Conservation (phyloP, 2,888 invertebrate species). For the Noctua janthe region DNA sequence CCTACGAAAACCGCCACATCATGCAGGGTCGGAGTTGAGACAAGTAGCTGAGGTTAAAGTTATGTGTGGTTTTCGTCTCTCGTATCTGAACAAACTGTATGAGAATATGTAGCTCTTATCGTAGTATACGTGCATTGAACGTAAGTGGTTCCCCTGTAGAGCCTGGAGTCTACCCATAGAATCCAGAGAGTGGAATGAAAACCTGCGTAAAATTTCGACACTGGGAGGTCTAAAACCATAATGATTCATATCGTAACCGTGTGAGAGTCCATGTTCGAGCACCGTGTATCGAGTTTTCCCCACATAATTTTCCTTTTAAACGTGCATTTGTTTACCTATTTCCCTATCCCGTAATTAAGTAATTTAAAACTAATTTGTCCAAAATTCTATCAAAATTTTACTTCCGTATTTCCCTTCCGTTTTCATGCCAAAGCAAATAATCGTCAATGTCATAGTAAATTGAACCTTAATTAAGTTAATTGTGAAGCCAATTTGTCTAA, state of each 20-base stretch:
- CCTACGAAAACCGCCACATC: not conserved
- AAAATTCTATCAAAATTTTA: slow-evolving; percentile 5
- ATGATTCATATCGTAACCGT: not conserved
- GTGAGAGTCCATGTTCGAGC: not conserved
- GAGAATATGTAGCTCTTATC: not conserved
- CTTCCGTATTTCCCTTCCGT: slow-evolving; percentile 18
- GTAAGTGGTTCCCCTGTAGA: not conserved
- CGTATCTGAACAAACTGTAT: not conserved
- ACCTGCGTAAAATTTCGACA: too few relatives aligned
- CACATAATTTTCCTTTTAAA: not conserved
- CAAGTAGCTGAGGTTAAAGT: not conserved
- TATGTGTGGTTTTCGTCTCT: not conserved
- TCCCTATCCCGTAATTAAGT: not conserved
- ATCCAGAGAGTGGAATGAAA: too few relatives aligned
- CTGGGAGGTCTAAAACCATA: not conserved
- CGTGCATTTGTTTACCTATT: not conserved
- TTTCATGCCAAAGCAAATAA: slow-evolving; percentile 11
- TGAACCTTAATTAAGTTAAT: slow-evolving; percentile 40
- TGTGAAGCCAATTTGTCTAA: slow-evolving; percentile 30
- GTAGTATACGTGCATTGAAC: not conserved
- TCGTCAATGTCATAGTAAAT: slow-evolving; percentile 37
- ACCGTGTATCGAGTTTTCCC: not conserved
- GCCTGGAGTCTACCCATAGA: not conserved
- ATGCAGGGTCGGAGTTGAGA: not conserved
- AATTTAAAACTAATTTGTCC: not conserved